phyloP scores from a whole-genome alignment of 1,140 invertebrate species.

The Liolophura sinensis region DNA sequence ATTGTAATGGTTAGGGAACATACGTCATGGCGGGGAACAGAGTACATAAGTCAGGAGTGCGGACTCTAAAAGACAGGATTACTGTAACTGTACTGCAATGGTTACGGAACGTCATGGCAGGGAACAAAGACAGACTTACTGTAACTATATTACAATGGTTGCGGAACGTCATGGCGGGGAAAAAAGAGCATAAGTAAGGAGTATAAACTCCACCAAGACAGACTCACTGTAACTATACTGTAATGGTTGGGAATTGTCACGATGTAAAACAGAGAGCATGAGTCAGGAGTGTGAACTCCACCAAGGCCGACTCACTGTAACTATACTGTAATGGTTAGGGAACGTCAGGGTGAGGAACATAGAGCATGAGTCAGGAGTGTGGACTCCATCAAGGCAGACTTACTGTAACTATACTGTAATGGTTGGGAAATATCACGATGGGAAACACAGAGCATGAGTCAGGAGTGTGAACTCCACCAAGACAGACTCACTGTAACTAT shows the following conservation, averaged over 20 bases:
- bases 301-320: constrained; percentile 67
- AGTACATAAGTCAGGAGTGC: too few species aligned
- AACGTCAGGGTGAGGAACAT: constrained; percentile 76
- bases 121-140: too few species aligned
- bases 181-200: too few species aligned
- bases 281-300: too few species aligned
- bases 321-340: constrained; percentile 79
- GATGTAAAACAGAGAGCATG: constrained; percentile 73
- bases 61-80: too few species aligned
- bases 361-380: constrained; percentile 67
- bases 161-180: too few species aligned
- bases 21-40: constrained; percentile 77
- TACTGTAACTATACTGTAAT: constrained; percentile 74
- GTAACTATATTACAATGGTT: too few species aligned
- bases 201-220: too few species aligned
- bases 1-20: constrained; percentile 78
- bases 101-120: constrained; percentile 80
- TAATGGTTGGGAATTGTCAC: constrained; percentile 85
- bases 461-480: constrained; percentile 65
- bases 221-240: constrained; percentile 71
- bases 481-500: constrained; percentile 72
- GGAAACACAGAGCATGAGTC: constrained; percentile 69
- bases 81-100: too few species aligned
- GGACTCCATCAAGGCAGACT: constrained; percentile 66
- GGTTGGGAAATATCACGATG: constrained; percentile 81